Evolutionary conservation across 2,888 invertebrate species (phyloP).

Genomic region (Melanostoma scalare): DNA sequence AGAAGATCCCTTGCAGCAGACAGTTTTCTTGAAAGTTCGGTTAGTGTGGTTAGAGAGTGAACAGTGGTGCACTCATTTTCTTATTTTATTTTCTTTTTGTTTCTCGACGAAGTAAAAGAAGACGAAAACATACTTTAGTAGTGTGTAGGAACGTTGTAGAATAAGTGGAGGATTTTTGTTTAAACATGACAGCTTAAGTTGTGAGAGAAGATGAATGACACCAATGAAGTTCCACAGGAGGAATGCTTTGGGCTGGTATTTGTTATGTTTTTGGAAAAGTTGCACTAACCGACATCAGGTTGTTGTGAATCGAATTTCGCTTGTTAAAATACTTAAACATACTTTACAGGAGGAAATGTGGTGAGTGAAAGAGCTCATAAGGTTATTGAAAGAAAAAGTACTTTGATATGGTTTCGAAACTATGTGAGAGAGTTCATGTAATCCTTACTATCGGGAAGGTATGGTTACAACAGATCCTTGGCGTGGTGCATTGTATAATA

Average conservation of each 20-base stretch:
- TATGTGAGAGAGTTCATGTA: too few species aligned
- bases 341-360: not conserved
- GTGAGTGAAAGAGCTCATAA: too few species aligned
- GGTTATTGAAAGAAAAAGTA: too few species aligned
- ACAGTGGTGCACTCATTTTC: conserved; percentile 15
- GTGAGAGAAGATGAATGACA: conserved; percentile 40
- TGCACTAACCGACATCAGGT: not conserved
- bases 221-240: conserved; percentile 23
- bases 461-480: too few species aligned
- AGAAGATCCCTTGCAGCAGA: conserved; percentile 14
- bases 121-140: not conserved
- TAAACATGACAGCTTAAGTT: conserved; percentile 61
- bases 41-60: conserved; percentile 44
- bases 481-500: too few species aligned
- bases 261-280: conserved; percentile 5
- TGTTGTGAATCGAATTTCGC: not conserved
- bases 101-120: not conserved
- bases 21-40: conserved; percentile 34
- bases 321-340: not conserved
- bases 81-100: not conserved
- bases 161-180: conserved; percentile 37
- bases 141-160: conserved; percentile 10
- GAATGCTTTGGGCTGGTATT: conserved; percentile 10
- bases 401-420: too few species aligned
- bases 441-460: too few species aligned